Base-by-base conservation (phyloP, 2,888 invertebrate species). In the Rhagium mordax region DNA sequence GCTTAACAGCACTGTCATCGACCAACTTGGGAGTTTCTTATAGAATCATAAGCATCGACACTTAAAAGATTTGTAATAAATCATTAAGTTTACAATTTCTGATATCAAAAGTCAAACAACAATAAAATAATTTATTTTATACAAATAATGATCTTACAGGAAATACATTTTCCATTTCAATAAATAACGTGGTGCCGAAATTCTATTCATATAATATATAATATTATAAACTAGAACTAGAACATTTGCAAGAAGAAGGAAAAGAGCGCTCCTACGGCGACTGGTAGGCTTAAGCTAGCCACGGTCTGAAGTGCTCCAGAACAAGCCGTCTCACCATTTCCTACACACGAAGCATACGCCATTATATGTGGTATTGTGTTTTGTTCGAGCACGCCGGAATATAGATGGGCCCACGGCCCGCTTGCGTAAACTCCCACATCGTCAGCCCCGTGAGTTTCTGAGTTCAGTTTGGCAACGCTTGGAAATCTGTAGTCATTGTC, bases 381-480 rank as follows among this genome's bases (percentile, higher is more conserved):
- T 86, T 96, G 94, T 81, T 96, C 95, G 80, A 94, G 93, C 67
- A 92, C 92, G 0, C 96, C 95, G 0, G 92, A 91, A 83, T 96
- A 94, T 0, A 96, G 89, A 84, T 96, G 95, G 0, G 95, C 88
- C 93, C 94, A 94, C 0, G 95, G 96, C 16, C 93, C 96, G 8
- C 87, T 88, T 0, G 95, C 95, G 85, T 92, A 95, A 0, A 96
- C 92, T 0, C 92, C 91, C 0, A 96, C 95, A 85, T 96, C 96
- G 75, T 96, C 95, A 0, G 94, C 94, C 0, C 94, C 94, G 80
- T 95, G 95, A 0, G 94, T 94, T 82, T 94, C 94, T n/a, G 89
- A 86, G 0, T 82, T 48, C 49, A 92, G 87, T 59, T 29, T n/a
- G 0, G 4, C 90, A 0, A 92, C 86, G 0, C 93, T 86, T 0